Conservation (phyloP, 2,113 vertebrate genomes). For the Petaurus breviceps region DNA sequence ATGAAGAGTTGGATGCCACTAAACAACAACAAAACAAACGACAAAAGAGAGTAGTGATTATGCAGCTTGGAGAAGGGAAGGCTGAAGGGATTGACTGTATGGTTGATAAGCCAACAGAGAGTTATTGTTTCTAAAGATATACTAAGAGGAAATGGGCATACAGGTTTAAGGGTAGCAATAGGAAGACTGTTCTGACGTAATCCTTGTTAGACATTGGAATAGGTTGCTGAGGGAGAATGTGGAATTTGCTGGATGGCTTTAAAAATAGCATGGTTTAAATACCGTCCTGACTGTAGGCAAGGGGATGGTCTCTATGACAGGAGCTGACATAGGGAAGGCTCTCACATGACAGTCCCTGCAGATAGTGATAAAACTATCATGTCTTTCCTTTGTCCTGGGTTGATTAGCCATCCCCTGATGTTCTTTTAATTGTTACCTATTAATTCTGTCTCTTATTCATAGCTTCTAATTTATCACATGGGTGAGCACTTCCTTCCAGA, state of each 20-base stretch:
- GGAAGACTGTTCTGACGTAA: background rate
- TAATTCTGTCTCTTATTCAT: background rate
- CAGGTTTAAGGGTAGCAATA: background rate
- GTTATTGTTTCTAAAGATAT: rapidly evolving
- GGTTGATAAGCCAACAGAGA: background rate
- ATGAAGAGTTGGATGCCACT: background rate
- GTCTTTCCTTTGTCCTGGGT: background rate
- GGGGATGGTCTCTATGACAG: background rate
- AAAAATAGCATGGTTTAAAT: background rate
- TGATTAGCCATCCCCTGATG: background rate
- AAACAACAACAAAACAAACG: background rate
- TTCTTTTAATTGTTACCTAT: background rate
- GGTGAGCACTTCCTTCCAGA: background rate
- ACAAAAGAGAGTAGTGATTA: background rate
- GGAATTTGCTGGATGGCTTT: background rate
- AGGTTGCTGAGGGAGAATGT: background rate
- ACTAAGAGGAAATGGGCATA: background rate
- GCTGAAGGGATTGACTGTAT: background rate
- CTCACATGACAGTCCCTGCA: background rate
- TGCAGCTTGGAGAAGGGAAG: background rate
- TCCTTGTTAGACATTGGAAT: background rate
- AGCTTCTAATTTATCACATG: background rate
- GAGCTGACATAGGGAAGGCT: background rate
- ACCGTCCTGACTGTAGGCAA: slow-evolving; percentile 4
- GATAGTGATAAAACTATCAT: background rate